Evolutionary conservation across 2,888 invertebrate species (phyloP).

Genomic region (Augochlorella aurata): DNA sequence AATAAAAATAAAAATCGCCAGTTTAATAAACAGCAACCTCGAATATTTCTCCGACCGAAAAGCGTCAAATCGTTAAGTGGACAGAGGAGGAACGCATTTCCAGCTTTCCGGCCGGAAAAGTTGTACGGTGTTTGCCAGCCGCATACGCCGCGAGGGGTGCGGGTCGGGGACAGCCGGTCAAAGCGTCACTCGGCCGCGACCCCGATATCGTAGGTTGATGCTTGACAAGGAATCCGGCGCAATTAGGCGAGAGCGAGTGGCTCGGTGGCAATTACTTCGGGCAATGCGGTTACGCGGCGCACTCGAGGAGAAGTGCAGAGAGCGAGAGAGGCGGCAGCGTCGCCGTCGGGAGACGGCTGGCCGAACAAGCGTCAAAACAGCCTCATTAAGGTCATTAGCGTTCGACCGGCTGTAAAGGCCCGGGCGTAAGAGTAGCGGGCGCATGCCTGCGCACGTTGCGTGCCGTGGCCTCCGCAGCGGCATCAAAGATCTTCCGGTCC

Average conservation of each 20-base stretch:
- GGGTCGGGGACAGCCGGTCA: conserved; percentile 36
- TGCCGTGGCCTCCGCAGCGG: conserved; percentile 19
- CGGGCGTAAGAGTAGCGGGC: conserved; percentile 55
- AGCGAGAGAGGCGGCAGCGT: background rate
- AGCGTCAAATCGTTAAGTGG: too few species aligned
- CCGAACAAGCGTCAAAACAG: conserved; percentile 73
- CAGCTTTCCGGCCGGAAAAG: too few species aligned
- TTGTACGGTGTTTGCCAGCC: too few species aligned
- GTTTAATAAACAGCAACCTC: too few species aligned
- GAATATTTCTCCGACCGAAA: too few species aligned
- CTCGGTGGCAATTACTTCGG: conserved; percentile 72
- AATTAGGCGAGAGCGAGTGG: conserved; percentile 72
- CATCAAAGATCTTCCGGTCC: conserved; percentile 56
- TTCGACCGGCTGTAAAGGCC: conserved; percentile 61
- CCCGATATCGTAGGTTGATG: conserved; percentile 71
- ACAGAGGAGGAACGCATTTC: too few species aligned
- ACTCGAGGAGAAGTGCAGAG: conserved; percentile 51
- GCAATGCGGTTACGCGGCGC: conserved; percentile 67
- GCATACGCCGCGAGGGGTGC: background rate
- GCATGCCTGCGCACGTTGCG: conserved; percentile 50
- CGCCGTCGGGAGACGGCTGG: conserved; percentile 48
- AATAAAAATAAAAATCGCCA: too few species aligned
- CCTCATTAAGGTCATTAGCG: conserved; percentile 75
- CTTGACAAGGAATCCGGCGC: conserved; percentile 75
- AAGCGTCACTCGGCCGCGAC: conserved; percentile 53